Conservation (phyloP, 2,797 vertebrate genomes). For the Oceanodroma leucorhoa region DNA sequence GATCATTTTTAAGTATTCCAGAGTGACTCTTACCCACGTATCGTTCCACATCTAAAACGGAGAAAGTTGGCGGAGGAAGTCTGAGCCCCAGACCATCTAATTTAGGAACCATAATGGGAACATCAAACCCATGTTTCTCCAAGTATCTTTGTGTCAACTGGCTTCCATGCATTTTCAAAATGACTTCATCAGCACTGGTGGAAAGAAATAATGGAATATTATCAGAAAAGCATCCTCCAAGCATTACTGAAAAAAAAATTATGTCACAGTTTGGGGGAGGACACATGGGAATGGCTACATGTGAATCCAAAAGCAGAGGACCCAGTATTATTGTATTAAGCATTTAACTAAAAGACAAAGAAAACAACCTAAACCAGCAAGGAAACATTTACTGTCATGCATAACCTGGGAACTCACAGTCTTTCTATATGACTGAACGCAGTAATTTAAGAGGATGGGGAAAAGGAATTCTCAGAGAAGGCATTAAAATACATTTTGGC, state of each 20-base stretch:
- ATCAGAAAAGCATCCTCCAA: not conserved
- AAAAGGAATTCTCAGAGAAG: not conserved
- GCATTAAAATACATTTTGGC: not conserved
- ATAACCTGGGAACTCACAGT: not conserved
- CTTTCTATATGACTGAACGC: not conserved
- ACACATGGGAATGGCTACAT: not conserved
- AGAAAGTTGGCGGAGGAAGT: conserved; percentile 88
- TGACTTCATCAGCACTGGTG: conserved; percentile 88
- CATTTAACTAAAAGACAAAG: not conserved
- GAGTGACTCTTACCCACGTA: conserved; percentile 86
- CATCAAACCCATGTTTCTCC: conserved; percentile 93
- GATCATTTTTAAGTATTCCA: not conserved
- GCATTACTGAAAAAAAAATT: not conserved
- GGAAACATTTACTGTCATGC: not conserved
- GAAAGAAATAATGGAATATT: not conserved
- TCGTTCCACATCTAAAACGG: conserved; percentile 91
- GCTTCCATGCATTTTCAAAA: conserved; percentile 91
- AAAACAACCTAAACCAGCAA: not conserved
- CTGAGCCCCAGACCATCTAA: conserved; percentile 92
- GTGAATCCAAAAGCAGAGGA: not conserved
- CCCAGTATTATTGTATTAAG: not conserved
- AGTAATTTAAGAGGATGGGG: not conserved
- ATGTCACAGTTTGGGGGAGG: not conserved
- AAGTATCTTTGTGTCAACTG: conserved; percentile 91
- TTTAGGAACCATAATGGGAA: conserved; percentile 88